Conservation (phyloP, 2,888 invertebrate species). For the Lasioglossum marginatum region DNA sequence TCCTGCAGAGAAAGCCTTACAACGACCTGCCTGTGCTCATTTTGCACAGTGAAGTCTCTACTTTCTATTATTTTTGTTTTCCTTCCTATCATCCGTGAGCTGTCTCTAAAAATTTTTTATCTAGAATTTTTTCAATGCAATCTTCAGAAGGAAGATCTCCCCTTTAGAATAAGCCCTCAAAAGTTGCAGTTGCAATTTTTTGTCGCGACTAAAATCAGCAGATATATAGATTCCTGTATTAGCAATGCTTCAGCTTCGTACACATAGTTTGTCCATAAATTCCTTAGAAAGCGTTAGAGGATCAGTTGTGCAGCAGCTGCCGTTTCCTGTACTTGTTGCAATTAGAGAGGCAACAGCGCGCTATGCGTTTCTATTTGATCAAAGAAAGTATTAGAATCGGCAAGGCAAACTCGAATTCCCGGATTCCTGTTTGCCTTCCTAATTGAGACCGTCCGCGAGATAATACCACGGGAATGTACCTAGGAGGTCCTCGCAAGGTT, state of each 20-base stretch:
- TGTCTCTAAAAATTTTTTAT: not conserved
- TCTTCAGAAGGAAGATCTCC: not conserved
- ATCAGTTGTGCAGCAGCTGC: not conserved
- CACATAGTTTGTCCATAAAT: not conserved
- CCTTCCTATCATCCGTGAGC: not conserved
- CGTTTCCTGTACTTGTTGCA: not conserved
- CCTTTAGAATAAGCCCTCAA: not conserved
- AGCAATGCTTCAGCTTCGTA: too few species aligned
- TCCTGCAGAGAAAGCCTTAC: not conserved
- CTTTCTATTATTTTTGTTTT: not conserved
- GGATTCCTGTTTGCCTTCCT: slow-evolving; percentile 46
- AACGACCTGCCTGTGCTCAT: not conserved
- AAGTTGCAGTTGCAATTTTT: not conserved
- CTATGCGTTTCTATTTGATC: not conserved
- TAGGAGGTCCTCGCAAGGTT: not conserved
- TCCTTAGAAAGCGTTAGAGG: not conserved
- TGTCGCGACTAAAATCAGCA: not conserved
- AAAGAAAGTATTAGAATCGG: slow-evolving; percentile 9
- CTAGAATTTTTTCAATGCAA: not conserved
- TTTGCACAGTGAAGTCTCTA: not conserved
- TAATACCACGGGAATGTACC: slow-evolving; percentile 35
- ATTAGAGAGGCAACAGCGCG: not conserved
- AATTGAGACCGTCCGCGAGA: slow-evolving; percentile 51
- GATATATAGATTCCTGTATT: not conserved
- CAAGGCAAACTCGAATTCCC: slow-evolving; percentile 35